These are phyloP conservation scores for Drosophila pseudoobscura DNA, from an alignment of 1,140 invertebrate species.

Conservation along the genomic window DNA sequence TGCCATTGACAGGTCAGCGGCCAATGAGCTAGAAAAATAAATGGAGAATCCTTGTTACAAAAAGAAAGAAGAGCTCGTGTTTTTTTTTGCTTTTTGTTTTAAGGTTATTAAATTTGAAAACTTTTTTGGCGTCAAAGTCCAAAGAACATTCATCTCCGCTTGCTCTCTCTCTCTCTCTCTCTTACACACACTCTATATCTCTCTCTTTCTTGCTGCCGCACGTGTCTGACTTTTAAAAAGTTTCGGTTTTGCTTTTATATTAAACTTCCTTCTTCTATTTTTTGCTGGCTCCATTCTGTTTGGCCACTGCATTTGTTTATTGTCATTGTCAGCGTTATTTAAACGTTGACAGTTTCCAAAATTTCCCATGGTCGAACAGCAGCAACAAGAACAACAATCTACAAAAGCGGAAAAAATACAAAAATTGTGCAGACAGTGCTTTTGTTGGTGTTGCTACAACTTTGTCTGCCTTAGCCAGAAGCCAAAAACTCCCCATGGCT, in stretches of 20 bases:
- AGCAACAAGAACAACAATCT: neutral
- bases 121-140: slow-evolving; percentile 70
- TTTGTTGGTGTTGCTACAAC: slow-evolving; percentile 31
- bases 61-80: neutral
- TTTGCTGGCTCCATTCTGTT: slow-evolving; percentile 24
- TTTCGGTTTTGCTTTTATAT: slow-evolving; percentile 47
- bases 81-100: slow-evolving; percentile 52
- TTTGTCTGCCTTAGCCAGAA: slow-evolving; percentile 52
- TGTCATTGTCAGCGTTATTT: slow-evolving; percentile 80
- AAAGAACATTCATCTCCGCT: slow-evolving; percentile 34
- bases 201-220: slow-evolving; percentile 14
- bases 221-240: slow-evolving; percentile 59
- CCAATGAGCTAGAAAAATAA: slow-evolving; percentile 61
- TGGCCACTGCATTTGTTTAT: slow-evolving; percentile 75
- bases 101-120: slow-evolving; percentile 80
- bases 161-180: neutral
- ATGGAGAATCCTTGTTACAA: slow-evolving; percentile 33
- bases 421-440: slow-evolving; percentile 45
- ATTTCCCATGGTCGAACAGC: slow-evolving; percentile 28
- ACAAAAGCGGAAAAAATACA: slow-evolving; percentile 21
- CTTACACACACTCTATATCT: neutral
- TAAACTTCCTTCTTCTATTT: slow-evolving; percentile 32
- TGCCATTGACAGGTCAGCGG: slow-evolving; percentile 62
- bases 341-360: slow-evolving; percentile 74
- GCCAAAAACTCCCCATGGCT: slow-evolving; percentile 28